Base-by-base conservation (phyloP, 92 coral and sea anemone genomes). In the Paragorgia papillata region DNA sequence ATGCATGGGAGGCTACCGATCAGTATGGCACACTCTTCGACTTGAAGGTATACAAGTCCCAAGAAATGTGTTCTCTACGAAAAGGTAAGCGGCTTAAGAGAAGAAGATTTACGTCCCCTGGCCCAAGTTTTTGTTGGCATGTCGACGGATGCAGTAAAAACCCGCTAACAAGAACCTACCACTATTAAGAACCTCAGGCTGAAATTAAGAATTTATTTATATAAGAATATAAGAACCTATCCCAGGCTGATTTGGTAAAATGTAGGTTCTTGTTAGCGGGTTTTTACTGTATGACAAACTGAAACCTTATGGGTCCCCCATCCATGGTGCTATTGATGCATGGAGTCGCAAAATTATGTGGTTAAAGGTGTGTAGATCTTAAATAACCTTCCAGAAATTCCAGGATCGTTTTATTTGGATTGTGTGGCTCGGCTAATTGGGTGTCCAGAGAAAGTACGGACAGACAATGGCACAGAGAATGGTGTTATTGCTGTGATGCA, bases 1-100 rank as follows among this genome's bases (percentile, higher is more conserved):
- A 55, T 76, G 73, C 15, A 22, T 37, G 46, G 73, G 61, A 13
- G 83, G 87, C 41, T 83, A 83, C 49, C 83, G 83, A 33, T 66
- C 74, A 27, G 66, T 83, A 33, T 83, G 87, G 87, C 83, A 83
- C 51, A 83, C 79, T 17, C 87, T 83, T 29, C 59, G 55, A 39
- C 69, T 83, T 41, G 58, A 50, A 60, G 87, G 87, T 10, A 66
- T 83, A 39, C 74, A 29, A 33, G 83, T 83, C 20, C 87, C 87
- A 19, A 64, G 81, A 50, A 80, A 73, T 67, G 43, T 79, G 80
- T 60, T 79, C 83, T 62, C 13, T 31, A 57, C 62, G 80, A 22
- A 82, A 62, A 69, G 67, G 66, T 60, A 76, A 59, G 19, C 43
- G 74, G 40, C 74, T 85, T 32, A 60, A 64, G 58, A 65, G 83